These are phyloP conservation scores for Aphodius sticticus DNA, from an alignment of 2,888 invertebrate species.

Conservation along the genomic window DNA sequence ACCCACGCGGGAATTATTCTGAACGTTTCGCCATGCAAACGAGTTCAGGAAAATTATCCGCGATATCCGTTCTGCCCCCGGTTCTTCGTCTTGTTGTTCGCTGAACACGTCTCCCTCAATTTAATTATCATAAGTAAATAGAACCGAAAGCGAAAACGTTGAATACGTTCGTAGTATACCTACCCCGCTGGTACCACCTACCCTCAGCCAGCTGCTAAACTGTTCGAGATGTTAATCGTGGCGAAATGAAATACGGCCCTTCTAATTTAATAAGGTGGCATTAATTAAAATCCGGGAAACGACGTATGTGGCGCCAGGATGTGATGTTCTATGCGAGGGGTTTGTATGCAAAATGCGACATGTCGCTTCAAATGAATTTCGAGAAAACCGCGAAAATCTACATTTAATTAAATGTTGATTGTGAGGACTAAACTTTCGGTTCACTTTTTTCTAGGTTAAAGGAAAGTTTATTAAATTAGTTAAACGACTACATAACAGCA, in stretches of 20 bases:
- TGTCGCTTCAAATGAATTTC: no score
- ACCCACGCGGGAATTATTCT: background rate
- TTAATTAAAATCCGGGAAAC: background rate
- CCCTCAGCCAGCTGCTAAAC: background rate
- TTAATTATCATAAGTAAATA: slow-evolving; percentile 4
- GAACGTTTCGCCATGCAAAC: background rate
- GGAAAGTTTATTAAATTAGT: no score
- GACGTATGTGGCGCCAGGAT: background rate
- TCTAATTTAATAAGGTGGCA: background rate
- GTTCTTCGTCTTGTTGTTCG: background rate
- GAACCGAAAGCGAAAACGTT: background rate
- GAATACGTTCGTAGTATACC: background rate
- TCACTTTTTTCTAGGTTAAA: no score
- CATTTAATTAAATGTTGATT: no score
- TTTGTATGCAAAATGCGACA: no score
- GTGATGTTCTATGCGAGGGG: no score
- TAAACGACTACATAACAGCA: no score
- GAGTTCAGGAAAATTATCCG: background rate
- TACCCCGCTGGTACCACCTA: background rate
- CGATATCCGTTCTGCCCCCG: background rate
- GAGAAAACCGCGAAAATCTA: no score
- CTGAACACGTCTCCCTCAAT: background rate
- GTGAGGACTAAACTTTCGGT: no score
- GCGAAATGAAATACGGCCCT: background rate
- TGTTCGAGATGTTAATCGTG: slow-evolving; percentile 4